Base-by-base conservation (phyloP, 2,797 vertebrate species). In the Fistularia tabacaria region DNA sequence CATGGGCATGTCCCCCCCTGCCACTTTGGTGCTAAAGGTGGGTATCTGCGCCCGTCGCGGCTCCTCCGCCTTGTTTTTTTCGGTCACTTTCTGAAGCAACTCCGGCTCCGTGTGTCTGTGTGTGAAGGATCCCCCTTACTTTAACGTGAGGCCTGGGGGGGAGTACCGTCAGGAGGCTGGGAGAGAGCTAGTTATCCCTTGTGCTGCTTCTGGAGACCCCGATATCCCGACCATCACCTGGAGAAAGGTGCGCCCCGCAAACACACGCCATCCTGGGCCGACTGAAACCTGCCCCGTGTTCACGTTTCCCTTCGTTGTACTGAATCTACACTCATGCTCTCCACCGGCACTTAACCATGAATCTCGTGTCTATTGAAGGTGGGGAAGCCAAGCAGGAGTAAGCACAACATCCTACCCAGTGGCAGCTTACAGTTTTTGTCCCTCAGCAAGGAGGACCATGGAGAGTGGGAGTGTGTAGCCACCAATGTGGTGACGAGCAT, bases 21-120 rank as follows among this genome's bases (percentile, higher is more conserved):
- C 96, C 66, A 93, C 93, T 91, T 92, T 99, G 90, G 95, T 99
- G 93, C 95, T 99, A 94, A 99, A 99, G 96, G 97, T 98, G 87
- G 77, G 36, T 44, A 11, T 0, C 44, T 9, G 12, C 11, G 5
- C 6, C 45, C 13, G n/a, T 46, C 15, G 14, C 14, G 9, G 9
- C 2, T 46, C 6, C 14, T 46, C 3, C 6, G n/a, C 37, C 7
- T 10, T 25, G 7, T 13, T 36, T 10, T 42, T 15, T 51, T 44
- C 51, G 12, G 12, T 36, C 10, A 38, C 9, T 49, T 50, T 57
- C 10, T 42, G 40, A n/a, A 3, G 7, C 14, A 6, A 13, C 39
- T 57, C 8, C 74, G 46, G 10, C 39, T 57, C 8, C 74, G 46
- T 71, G 12, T 79, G 55, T 82, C 58, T 54, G 9, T 11, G 4